Conservation (phyloP, 92 coral and sea anemone species). For the Phymanthus crucifer region DNA sequence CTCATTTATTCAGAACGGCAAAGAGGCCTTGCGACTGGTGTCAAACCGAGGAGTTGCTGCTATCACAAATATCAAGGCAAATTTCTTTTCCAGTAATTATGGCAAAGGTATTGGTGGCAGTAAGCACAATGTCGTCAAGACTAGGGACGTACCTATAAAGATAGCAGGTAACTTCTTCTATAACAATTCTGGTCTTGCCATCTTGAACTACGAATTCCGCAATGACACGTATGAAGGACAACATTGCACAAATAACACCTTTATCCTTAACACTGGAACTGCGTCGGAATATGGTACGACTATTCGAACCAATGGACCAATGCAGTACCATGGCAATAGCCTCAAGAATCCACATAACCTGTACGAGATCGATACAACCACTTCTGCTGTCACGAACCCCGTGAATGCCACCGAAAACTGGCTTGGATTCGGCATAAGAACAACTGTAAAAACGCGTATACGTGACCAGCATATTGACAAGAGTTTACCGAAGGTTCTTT, state of each 20-base stretch:
- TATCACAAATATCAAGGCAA: conserved; percentile 25
- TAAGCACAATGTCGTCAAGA: conserved; percentile 34
- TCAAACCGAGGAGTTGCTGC: neutral
- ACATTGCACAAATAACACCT: conserved; percentile 45
- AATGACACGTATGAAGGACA: conserved; percentile 13
- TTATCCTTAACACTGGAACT: conserved; percentile 52
- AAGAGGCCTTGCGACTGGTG: conserved; percentile 34
- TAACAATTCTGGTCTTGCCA: conserved; percentile 55
- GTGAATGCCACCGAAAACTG: conserved; percentile 49
- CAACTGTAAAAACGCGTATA: conserved; percentile 42
- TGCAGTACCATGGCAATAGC: conserved; percentile 47
- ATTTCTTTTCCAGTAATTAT: conserved; percentile 40
- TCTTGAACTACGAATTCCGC: conserved; percentile 45
- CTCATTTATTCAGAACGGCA: conserved; percentile 45
- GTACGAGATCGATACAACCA: conserved; percentile 57
- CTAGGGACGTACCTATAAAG: conserved; percentile 22
- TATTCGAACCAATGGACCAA: conserved; percentile 59
- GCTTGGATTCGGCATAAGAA: conserved; percentile 58
- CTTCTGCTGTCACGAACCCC: conserved; percentile 18
- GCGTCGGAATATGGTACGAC: conserved; percentile 52
- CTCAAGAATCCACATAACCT: conserved; percentile 64
- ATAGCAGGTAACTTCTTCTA: conserved; percentile 49
- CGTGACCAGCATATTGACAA: conserved; percentile 37
- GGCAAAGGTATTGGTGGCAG: conserved; percentile 14
- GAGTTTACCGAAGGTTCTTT: conserved; percentile 37